Conservation (phyloP, 2,888 invertebrate species). For the Diplolepis rosae region DNA sequence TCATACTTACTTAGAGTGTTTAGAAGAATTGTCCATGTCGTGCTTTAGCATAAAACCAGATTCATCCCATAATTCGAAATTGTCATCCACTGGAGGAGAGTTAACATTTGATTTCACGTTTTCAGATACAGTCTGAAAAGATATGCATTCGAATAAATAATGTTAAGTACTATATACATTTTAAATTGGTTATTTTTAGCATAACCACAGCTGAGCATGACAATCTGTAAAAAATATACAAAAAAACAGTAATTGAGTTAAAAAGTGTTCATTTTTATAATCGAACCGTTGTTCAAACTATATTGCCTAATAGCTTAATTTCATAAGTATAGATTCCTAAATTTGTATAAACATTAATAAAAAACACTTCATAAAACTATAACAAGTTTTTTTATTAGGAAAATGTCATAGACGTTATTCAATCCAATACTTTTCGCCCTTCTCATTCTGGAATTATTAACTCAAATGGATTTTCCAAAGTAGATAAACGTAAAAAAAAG, state of each 20-base stretch:
- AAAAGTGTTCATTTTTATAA: background rate
- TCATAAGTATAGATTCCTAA: no score
- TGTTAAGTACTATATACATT: constrained; percentile 1
- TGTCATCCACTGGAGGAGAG: constrained; percentile 79
- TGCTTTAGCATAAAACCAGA: constrained; percentile 82
- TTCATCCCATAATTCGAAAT: constrained; percentile 86
- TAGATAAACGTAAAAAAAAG: no score
- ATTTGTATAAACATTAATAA: no score
- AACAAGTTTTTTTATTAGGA: no score
- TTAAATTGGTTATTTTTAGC: background rate
- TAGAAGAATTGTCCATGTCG: constrained; percentile 79
- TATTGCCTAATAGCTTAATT: no score
- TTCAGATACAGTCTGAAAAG: constrained; percentile 81
- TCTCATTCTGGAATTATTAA: no score
- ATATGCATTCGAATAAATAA: constrained; percentile 24
- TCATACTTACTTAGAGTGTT: constrained; percentile 60
- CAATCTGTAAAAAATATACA: background rate
- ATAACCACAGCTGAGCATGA: background rate
- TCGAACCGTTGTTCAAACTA: no score
- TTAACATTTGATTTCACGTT: constrained; percentile 78
- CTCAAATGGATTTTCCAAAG: no score
- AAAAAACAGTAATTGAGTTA: background rate
- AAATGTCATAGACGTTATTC: no score
- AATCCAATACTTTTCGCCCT: no score
- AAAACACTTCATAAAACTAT: no score